Percentiles rank a stretch among this genome's conserved stretches.
These are phyloP conservation scores for Xanthorhoe spadicearia DNA, from an alignment of 2,888 invertebrate genomes.

Conservation along the genomic window DNA sequence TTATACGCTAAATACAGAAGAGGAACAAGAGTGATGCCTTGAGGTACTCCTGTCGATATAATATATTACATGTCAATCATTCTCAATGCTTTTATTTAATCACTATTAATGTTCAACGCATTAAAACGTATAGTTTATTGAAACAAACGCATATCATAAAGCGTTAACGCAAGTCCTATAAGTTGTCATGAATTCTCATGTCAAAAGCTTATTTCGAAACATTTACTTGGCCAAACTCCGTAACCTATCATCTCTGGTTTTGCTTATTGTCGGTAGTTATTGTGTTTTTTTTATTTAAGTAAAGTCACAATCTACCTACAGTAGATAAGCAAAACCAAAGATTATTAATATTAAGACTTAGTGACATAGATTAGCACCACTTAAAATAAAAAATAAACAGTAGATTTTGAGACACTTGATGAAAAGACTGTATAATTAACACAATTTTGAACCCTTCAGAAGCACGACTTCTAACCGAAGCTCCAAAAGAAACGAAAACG, in stretches of 20 bases:
- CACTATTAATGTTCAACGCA: neutral
- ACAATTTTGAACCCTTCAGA: neutral
- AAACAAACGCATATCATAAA: neutral
- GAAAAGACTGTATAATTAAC: neutral
- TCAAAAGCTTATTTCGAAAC: neutral
- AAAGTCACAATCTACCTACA: no score
- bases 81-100: neutral
- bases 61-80: neutral
- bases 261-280: neutral
- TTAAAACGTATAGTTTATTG: neutral
- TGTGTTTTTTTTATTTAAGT: no score
- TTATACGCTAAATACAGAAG: slow-evolving; percentile 1
- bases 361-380: no score
- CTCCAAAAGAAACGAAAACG: neutral
- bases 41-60: neutral
- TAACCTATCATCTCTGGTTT: neutral
- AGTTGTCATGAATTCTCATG: neutral
- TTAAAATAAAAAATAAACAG: no score
- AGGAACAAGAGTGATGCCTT: neutral
- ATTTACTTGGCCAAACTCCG: no score
- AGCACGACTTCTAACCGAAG: slow-evolving; percentile 2
- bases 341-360: no score
- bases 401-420: no score
- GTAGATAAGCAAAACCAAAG: no score
- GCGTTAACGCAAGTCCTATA: neutral